Base-by-base conservation (phyloP, 2,888 invertebrate species). In the Mamestra brassicae region DNA sequence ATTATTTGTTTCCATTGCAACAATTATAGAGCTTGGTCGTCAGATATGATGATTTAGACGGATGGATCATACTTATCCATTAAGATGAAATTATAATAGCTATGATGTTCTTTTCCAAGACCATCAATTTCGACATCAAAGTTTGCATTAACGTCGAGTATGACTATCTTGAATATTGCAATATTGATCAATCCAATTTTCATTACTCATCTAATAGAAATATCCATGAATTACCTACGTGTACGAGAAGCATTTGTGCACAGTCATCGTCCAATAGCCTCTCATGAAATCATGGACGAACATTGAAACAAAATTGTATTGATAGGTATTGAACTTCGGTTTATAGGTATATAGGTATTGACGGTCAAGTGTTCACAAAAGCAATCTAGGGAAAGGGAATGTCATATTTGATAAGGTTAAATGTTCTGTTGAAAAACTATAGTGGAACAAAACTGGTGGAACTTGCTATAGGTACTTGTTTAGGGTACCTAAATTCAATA, bases 321-420 rank as follows among this genome's bases (percentile, higher is more conserved):
- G 57, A 47, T n/a, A 2, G 26, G 26, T 26, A 26, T 26, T 26
- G 26, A 26, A 1, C 26, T 76, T 70, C 68, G 80, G 84, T 70
- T 62, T 50, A 60, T n/a, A n/a, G n/a, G n/a, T n/a, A n/a, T n/a
- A n/a, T n/a, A n/a, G n/a, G n/a, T n/a, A n/a, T n/a, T 47, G n/a
- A 47, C 50, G 7, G n/a, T 50, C 71, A 74, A 34, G 60, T 84
- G 65, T 68, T 47, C 36, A 58, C 34, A 67, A 57, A 81, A 82
- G 63, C 54, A 36, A 71, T 73, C 42, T 66, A 66, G 66, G 69
- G 71, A 83, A 86, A 81, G 78, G 76, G 68, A 84, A 71, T 65
- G 71, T 70, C 57, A 71, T 58, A 50, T 67, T 58, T 62, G 71
- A 72, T 65, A 85, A 85, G 77, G 78, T 81, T 74, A 84, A 84